These are phyloP conservation scores for Nysson spinosus DNA, from an alignment of 2,888 invertebrate genomes.

Conservation along the genomic window DNA sequence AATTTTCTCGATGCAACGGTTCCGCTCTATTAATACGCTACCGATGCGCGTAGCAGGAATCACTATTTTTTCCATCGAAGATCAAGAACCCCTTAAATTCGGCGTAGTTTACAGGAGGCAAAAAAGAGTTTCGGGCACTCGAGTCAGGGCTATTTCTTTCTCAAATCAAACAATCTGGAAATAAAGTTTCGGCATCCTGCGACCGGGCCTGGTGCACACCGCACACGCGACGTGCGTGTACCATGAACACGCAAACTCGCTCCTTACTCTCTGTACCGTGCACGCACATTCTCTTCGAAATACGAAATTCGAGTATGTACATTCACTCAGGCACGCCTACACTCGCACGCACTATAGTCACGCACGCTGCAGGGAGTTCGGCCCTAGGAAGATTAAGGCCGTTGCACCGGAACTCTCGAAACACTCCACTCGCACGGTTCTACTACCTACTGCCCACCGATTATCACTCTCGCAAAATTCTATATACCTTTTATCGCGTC, in stretches of 20 bases:
- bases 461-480: neutral
- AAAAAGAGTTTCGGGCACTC: slow-evolving; percentile 51
- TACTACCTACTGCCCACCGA: slow-evolving; percentile 41
- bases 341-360: slow-evolving; percentile 62
- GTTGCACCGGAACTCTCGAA: slow-evolving; percentile 74
- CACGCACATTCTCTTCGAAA: slow-evolving; percentile 19
- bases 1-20: slow-evolving; percentile 32
- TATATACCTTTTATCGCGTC: neutral
- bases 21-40: slow-evolving; percentile 46
- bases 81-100: slow-evolving; percentile 74
- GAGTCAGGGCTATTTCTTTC: slow-evolving; percentile 73
- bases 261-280: neutral
- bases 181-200: slow-evolving; percentile 71
- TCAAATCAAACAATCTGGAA: slow-evolving; percentile 75
- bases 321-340: slow-evolving; percentile 25
- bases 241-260: slow-evolving; percentile 18
- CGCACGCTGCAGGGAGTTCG: slow-evolving; percentile 71
- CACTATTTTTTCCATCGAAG: slow-evolving; percentile 39
- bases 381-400: slow-evolving; percentile 76
- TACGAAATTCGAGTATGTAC: no score
- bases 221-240: slow-evolving; percentile 15
- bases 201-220: slow-evolving; percentile 34
- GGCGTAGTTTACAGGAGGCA: slow-evolving; percentile 61
- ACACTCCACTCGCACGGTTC: slow-evolving; percentile 51
- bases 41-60: slow-evolving; percentile 36